These are phyloP conservation scores for Bubo blakistoni DNA, from an alignment of 2,113 vertebrate genomes.

Conservation along the genomic window DNA sequence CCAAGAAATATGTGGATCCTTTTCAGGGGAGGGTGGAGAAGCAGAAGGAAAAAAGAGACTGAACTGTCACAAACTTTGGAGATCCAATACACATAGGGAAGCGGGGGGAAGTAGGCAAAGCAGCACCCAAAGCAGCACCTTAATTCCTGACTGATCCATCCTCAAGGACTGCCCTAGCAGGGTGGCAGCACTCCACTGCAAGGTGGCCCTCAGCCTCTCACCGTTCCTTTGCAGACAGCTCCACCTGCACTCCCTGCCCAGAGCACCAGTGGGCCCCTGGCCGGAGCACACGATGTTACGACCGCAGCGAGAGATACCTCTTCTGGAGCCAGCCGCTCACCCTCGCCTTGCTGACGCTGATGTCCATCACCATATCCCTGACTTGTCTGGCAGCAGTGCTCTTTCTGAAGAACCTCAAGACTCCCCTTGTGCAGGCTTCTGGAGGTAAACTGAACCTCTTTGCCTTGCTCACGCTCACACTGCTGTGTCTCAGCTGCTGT, in stretches of 20 bases:
- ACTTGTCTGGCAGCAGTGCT: conserved; percentile 36
- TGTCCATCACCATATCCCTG: conserved; percentile 35
- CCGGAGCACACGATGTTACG: conserved; percentile 68
- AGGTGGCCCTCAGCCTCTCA: neutral
- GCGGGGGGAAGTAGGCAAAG: rapidly evolving
- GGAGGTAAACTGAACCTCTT: conserved; percentile 73
- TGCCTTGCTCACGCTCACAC: conserved; percentile 67
- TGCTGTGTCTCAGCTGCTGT: conserved; percentile 70
- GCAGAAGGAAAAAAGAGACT: too few relatives aligned
- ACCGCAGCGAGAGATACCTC: conserved; percentile 70
- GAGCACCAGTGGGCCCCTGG: conserved; percentile 74
- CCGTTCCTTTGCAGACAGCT: conserved; percentile 67
- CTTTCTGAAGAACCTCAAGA: conserved; percentile 66
- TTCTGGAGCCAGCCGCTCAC: conserved; percentile 67
- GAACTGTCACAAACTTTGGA: neutral
- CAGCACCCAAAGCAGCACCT: neutral
- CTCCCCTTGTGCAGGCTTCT: conserved; percentile 66
- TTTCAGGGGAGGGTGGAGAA: neutral
- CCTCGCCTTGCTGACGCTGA: conserved; percentile 43
- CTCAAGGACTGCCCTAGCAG: neutral
- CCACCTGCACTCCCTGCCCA: conserved; percentile 72
- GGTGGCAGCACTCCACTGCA: neutral
- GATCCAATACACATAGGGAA: too few relatives aligned
- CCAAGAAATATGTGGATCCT: neutral
- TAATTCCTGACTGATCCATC: neutral